These are phyloP conservation scores for Ovibos moschatus DNA, from an alignment of 2,113 vertebrate species.

Conservation along the genomic window DNA sequence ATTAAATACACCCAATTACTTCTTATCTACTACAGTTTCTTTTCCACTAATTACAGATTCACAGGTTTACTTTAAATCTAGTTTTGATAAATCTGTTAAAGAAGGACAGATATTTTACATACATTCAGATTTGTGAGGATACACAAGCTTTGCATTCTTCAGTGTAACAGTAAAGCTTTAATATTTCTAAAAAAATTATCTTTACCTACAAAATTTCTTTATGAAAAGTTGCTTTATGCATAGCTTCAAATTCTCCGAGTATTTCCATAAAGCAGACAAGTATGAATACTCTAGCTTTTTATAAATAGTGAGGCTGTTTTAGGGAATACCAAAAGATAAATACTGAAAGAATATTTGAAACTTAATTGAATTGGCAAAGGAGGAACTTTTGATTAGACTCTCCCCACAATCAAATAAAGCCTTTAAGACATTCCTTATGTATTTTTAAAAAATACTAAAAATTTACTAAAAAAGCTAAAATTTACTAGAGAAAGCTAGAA, in stretches of 20 bases:
- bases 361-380: not conserved
- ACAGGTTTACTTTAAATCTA: constrained; percentile 18
- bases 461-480: not conserved
- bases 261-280: constrained; percentile 30
- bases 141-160: not conserved
- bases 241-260: constrained; percentile 6
- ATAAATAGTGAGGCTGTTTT: not conserved
- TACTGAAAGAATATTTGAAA: constrained; percentile 10
- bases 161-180: not conserved
- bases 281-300: not conserved
- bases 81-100: not conserved
- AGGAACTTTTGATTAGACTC: not conserved
- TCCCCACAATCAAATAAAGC: not conserved
- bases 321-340: not conserved
- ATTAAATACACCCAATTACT: not conserved
- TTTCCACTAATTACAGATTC: not conserved
- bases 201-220: constrained; percentile 15
- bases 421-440: not conserved
- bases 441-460: not conserved
- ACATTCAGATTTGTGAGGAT: not conserved
- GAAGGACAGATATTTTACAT: not conserved
- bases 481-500: not conserved
- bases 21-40: not conserved
- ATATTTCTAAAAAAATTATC: not conserved
- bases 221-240: constrained; percentile 12